These are phyloP conservation scores for Malachius bipustulatus DNA, from an alignment of 2,888 invertebrate species.

Conservation along the genomic window DNA sequence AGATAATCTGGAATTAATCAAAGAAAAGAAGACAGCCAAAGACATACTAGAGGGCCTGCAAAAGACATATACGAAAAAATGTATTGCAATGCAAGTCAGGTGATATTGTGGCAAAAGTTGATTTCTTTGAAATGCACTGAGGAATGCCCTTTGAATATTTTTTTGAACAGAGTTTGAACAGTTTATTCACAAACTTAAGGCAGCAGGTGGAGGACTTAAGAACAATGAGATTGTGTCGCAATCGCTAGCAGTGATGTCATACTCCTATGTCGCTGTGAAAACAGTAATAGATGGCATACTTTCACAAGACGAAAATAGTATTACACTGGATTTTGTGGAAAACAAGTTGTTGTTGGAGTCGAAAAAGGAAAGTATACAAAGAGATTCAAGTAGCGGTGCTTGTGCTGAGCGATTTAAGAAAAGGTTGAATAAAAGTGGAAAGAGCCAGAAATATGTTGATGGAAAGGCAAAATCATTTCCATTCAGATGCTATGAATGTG, in stretches of 20 bases:
- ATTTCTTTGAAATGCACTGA: too few species aligned
- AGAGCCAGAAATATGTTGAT: neutral
- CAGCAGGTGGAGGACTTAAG: neutral
- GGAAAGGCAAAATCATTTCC: neutral
- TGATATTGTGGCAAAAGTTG: too few species aligned
- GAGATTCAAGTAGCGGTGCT: too few species aligned
- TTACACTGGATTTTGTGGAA: too few species aligned
- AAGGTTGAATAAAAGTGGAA: neutral
- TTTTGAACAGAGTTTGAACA: conserved; percentile 6
- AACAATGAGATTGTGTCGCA: neutral
- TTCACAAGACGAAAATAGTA: neutral
- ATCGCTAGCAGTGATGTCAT: neutral
- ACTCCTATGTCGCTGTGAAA: neutral
- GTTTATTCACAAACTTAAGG: neutral
- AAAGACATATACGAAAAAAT: too few species aligned
- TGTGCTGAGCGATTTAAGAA: too few species aligned
- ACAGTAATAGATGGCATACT: neutral
- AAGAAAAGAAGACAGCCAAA: conserved; percentile 14
- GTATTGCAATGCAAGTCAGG: too few species aligned
- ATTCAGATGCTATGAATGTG: conserved; percentile 1
- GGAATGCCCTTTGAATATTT: too few species aligned
- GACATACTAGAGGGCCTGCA: too few species aligned
- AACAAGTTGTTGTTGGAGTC: too few species aligned
- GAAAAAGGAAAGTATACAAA: too few species aligned
- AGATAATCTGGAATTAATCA: conserved; percentile 11